These are phyloP conservation scores for Tenualosa ilisha DNA, from an alignment of 2,797 vertebrate species.

Conservation along the genomic window DNA sequence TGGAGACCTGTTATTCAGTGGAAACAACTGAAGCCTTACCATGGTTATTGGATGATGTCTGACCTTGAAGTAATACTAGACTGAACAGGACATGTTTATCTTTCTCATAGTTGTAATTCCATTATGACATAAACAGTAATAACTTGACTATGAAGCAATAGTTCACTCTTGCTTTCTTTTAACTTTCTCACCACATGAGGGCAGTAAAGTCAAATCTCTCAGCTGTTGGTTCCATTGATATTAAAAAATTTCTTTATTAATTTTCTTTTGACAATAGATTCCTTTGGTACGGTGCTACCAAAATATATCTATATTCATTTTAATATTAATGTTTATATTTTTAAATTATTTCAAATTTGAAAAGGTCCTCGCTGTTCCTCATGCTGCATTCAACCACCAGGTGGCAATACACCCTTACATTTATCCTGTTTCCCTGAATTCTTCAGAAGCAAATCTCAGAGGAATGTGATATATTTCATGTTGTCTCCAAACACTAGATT, in stretches of 20 bases:
- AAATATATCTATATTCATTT: neutral
- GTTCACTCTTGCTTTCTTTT: neutral
- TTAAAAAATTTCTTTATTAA: neutral
- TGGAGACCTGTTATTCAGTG: neutral
- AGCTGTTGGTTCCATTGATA: neutral
- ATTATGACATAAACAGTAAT: neutral
- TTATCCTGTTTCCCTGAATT: neutral
- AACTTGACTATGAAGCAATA: neutral
- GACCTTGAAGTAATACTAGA: too few species aligned
- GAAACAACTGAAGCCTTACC: neutral
- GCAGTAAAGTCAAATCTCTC: neutral
- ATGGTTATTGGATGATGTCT: neutral
- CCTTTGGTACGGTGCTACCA: neutral
- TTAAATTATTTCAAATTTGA: neutral
- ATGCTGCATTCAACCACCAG: neutral
- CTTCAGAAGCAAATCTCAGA: neutral
- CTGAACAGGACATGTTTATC: too few species aligned
- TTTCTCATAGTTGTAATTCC: neutral
- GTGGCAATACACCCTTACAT: neutral
- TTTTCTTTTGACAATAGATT: neutral
- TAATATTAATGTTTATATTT: neutral
- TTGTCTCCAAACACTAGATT: neutral
- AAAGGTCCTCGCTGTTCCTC: neutral
- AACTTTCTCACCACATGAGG: neutral
- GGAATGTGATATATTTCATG: neutral